Evolutionary conservation across 2,797 vertebrate genomes (phyloP).

Genomic region (Lutjanus argentimaculatus): DNA sequence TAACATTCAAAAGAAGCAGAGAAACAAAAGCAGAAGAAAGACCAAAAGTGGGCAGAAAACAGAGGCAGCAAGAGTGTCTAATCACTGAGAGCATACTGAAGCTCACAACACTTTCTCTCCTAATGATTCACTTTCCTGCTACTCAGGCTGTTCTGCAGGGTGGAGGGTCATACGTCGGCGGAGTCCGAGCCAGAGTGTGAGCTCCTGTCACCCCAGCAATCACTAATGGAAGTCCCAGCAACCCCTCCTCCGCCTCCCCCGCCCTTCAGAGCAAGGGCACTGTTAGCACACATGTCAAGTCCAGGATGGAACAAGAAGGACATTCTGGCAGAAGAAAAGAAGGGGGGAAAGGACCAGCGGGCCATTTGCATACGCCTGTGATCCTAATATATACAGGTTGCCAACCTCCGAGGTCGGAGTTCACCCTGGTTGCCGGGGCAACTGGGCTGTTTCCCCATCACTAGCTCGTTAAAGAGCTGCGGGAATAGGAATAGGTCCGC

Average conservation of each 20-base stretch:
- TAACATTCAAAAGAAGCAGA: not conserved
- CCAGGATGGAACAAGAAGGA: constrained; percentile 82
- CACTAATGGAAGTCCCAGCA: constrained; percentile 74
- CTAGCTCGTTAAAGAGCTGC: constrained; percentile 86
- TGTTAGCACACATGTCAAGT: constrained; percentile 85
- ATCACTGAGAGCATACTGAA: constrained; percentile 38
- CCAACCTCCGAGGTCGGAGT: constrained; percentile 84
- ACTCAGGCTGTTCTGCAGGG: constrained; percentile 59
- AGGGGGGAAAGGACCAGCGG: constrained; percentile 58
- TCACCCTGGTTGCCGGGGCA: constrained; percentile 84
- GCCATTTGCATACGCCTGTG: constrained; percentile 87
- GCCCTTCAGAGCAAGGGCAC: constrained; percentile 90
- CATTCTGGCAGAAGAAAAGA: constrained; percentile 76
- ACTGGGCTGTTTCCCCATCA: constrained; percentile 80
- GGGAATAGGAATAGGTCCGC: constrained; percentile 81
- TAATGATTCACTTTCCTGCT: constrained; percentile 66
- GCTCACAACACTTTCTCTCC: constrained; percentile 46
- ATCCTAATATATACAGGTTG: constrained; percentile 90
- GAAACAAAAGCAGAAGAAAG: constrained; percentile 4
- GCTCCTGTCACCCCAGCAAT: constrained; percentile 75
- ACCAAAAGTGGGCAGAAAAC: constrained; percentile 7
- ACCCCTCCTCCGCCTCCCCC: constrained; percentile 80
- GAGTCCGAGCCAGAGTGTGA: constrained; percentile 56
- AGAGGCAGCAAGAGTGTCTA: constrained; percentile 24
- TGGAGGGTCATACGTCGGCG: constrained; percentile 59